Percentiles rank a stretch among this genome's conserved stretches.
phyloP scores from a whole-genome alignment of 2,113 vertebrate species.

The Harpagus bidentatus region DNA sequence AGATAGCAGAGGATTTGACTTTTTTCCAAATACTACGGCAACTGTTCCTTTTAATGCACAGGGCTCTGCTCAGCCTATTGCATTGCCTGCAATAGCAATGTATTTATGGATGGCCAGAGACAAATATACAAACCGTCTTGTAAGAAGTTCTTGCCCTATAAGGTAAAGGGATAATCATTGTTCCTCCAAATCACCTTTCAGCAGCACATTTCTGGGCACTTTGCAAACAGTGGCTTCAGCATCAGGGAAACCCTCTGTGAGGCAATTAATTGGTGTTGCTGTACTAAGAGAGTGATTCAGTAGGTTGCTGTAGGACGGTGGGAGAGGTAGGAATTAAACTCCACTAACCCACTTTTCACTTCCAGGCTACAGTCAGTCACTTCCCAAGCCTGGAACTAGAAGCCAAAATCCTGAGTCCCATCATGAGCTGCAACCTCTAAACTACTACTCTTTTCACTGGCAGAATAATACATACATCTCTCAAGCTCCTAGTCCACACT shows the following conservation, averaged over 20 bases:
- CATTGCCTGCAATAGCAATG: neutral
- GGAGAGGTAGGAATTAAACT: conserved; percentile 8
- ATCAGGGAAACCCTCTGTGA: neutral
- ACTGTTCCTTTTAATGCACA: neutral
- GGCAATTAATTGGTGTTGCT: neutral
- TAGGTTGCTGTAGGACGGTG: neutral
- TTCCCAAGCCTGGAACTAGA: neutral
- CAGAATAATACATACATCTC: neutral
- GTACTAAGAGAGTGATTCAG: neutral
- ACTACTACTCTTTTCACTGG: neutral
- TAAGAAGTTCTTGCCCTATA: neutral
- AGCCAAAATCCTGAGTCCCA: neutral
- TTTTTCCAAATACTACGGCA: conserved; percentile 50
- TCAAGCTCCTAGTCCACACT: neutral
- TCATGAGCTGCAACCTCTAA: neutral
- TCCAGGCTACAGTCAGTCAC: neutral
- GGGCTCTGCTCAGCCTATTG: neutral
- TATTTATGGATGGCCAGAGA: neutral
- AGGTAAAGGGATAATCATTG: neutral
- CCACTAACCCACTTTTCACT: neutral
- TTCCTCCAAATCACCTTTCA: neutral
- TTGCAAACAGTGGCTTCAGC: neutral
- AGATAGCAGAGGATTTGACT: conserved; percentile 45
- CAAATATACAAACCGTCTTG: neutral
- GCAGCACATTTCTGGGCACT: neutral